These are phyloP conservation scores for Apotomis turbidana DNA, from an alignment of 2,888 invertebrate species.

Conservation along the genomic window DNA sequence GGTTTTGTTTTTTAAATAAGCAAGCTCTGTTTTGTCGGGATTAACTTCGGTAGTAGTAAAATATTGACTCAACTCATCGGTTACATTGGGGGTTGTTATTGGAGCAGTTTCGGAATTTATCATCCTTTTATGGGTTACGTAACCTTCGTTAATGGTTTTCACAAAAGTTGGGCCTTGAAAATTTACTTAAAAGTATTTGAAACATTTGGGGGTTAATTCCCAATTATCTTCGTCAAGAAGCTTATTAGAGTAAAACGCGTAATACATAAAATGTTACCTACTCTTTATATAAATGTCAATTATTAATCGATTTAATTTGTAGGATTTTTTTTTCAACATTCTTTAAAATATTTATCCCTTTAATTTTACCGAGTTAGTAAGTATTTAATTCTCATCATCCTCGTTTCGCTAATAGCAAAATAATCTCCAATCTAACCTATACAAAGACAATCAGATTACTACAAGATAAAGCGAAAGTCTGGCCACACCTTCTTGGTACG, in stretches of 20 bases:
- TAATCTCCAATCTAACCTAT: conserved; percentile 32
- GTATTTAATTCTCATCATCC: conserved; percentile 16
- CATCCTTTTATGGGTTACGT: conserved; percentile 10
- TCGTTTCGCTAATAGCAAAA: conserved; percentile 12
- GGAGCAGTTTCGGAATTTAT: conserved; percentile 17
- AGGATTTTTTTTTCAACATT: too few relatives aligned
- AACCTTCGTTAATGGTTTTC: background rate
- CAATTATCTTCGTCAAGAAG: too few relatives aligned
- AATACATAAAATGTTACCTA: too few relatives aligned
- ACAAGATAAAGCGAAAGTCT: conserved; percentile 49
- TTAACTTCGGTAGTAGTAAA: conserved; percentile 66
- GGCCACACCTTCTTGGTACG: conserved; percentile 47
- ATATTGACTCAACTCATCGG: conserved; percentile 52
- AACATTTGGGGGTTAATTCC: too few relatives aligned
- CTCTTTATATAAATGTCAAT: too few relatives aligned
- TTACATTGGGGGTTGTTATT: conserved; percentile 31
- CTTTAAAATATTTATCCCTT: too few relatives aligned
- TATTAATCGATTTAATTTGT: too few relatives aligned
- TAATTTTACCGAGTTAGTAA: background rate
- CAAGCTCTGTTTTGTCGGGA: conserved; percentile 71
- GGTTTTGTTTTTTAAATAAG: conserved; percentile 75
- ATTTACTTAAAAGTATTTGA: too few relatives aligned
- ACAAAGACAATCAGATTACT: conserved; percentile 36
- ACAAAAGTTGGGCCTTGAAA: background rate
- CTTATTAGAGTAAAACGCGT: too few relatives aligned